These are phyloP conservation scores for Polyodon spathula DNA, from an alignment of 2,113 vertebrate genomes.

Conservation along the genomic window DNA sequence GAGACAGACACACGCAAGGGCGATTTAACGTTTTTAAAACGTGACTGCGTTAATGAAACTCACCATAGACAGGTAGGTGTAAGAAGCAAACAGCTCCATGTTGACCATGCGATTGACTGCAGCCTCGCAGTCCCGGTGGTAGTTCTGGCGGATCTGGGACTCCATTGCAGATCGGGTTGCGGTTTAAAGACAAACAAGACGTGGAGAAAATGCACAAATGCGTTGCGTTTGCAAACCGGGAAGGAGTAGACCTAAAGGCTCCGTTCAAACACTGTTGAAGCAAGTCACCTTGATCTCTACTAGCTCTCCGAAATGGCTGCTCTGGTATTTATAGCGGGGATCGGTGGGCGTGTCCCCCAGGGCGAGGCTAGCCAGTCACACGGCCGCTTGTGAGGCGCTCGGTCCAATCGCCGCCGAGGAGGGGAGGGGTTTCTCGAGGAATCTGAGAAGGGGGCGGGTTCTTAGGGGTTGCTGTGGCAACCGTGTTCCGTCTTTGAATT, in stretches of 20 bases:
- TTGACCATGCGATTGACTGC: constrained; percentile 70
- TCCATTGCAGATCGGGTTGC: constrained; percentile 35
- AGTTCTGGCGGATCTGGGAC: constrained; percentile 73
- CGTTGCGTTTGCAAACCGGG: not conserved
- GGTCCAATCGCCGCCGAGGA: not conserved
- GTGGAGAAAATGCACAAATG: constrained; percentile 5
- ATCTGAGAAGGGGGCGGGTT: too few species aligned
- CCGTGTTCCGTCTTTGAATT: too few species aligned
- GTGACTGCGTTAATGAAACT: too few species aligned
- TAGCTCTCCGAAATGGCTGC: not conserved
- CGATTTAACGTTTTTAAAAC: too few species aligned
- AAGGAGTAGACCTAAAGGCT: constrained; percentile 30
- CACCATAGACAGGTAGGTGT: constrained; percentile 71
- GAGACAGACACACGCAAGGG: too few species aligned
- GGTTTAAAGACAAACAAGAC: constrained; percentile 32
- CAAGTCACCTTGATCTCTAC: too few species aligned
- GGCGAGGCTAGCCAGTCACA: too few species aligned
- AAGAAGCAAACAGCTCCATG: constrained; percentile 68
- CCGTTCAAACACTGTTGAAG: constrained; percentile 85
- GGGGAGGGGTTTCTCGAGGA: not conserved
- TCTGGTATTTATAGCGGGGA: not conserved
- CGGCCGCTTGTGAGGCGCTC: not conserved
- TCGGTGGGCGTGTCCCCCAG: not conserved
- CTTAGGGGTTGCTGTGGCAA: too few species aligned
- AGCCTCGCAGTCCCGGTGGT: constrained; percentile 61